Percentiles rank a stretch among this genome's conserved stretches.
Conservation (phyloP, 92 coral and sea anemone genomes). For the Siderastrea siderea region DNA sequence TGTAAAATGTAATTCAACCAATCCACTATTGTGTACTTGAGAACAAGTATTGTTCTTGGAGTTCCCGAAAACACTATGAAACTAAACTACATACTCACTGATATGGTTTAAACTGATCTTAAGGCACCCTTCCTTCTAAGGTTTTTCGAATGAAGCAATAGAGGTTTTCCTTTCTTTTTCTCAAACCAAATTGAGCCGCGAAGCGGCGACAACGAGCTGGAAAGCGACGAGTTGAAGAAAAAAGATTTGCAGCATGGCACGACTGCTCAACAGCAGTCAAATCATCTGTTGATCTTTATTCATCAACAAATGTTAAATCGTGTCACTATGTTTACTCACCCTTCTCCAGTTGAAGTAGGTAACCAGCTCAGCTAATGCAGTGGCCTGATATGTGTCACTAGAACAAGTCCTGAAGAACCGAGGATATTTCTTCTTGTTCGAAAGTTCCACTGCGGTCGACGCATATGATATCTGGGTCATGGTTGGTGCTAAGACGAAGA, state of each 20-base stretch:
- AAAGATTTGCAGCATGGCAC: no score
- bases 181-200: no score
- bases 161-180: no score
- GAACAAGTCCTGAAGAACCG: slow-evolving; percentile 96
- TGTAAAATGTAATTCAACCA: background rate
- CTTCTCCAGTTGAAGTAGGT: slow-evolving; percentile 95
- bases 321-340: slow-evolving; percentile 46
- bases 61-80: background rate
- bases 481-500: slow-evolving; percentile 62
- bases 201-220: no score
- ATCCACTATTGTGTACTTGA: no score
- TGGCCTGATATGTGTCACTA: slow-evolving; percentile 90
- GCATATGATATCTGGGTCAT: slow-evolving; percentile 98
- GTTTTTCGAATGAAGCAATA: no score
- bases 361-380: slow-evolving; percentile 89
- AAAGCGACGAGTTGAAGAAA: background rate
- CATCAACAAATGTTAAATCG: background rate
- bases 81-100: no score
- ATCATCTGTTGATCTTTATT: no score
- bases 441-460: slow-evolving; percentile 88
- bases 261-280: no score
- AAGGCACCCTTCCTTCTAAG: no score
- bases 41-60: no score
- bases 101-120: no score
- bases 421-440: slow-evolving; percentile 95